These are phyloP conservation scores for Podarcis siculus DNA, from an alignment of 2,797 vertebrate genomes.

Conservation along the genomic window DNA sequence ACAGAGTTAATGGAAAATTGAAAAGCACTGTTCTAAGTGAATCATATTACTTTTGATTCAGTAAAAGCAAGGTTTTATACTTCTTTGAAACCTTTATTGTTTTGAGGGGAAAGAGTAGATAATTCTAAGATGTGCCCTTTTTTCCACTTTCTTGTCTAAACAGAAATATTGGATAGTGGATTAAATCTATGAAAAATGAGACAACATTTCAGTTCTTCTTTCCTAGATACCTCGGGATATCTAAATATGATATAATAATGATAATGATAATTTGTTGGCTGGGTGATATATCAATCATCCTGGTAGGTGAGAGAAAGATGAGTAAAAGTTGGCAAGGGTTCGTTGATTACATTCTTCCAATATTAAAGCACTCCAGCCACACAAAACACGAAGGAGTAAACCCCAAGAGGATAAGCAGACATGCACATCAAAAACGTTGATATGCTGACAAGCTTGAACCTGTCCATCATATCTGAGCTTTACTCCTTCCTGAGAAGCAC, in stretches of 20 bases:
- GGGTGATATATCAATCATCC: background rate
- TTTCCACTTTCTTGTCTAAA: background rate
- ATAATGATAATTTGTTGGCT: background rate
- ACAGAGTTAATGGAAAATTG: background rate
- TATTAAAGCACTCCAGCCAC: background rate
- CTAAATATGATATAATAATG: background rate
- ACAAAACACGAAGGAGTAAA: background rate
- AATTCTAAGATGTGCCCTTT: background rate
- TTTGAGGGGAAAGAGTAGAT: background rate
- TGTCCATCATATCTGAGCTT: background rate
- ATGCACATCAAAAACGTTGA: slow-evolving; percentile 12
- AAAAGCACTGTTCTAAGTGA: background rate
- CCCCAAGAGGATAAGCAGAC: slow-evolving; percentile 3
- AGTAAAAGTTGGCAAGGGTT: background rate
- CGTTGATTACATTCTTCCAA: slow-evolving; percentile 11
- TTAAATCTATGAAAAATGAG: background rate
- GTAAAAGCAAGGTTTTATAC: no score
- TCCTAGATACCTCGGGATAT: background rate
- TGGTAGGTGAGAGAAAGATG: background rate
- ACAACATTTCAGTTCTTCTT: background rate
- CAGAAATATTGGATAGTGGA: background rate
- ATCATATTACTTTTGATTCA: no score
- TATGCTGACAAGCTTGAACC: slow-evolving; percentile 4
- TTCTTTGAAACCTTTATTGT: background rate
- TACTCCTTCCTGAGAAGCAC: slow-evolving; percentile 4